Base-by-base conservation (phyloP, 2,888 invertebrate genomes). In the Polietes domitor region DNA sequence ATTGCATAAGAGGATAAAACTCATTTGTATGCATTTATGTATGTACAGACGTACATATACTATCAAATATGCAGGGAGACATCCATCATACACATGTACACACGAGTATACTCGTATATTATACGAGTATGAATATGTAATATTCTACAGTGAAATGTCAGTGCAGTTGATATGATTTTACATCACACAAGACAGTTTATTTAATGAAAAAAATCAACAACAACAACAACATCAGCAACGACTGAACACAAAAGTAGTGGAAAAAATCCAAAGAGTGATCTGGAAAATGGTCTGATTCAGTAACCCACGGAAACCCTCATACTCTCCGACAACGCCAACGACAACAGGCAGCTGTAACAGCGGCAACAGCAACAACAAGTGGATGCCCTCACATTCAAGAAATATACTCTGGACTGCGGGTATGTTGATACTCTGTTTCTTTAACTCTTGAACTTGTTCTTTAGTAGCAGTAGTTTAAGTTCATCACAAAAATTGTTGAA, bases 401-500 rank as follows among this genome's bases (percentile, higher is more conserved):
- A 15, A 58, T 26, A 4, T 50, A 32, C 32, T n/a, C n/a, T n/a
- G 47, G 2, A 26, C 26, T 43, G 43, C 24, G 41, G 58, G 41
- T 68, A 17, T 43, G 19, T 68, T 10, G 24, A 0, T 17, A 43
- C n/a, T 41, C 68, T 10, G 68, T 41, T 43, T 68, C 68, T 68
- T 68, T 17, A 24, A 68, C 68, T 43, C 68, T 68, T 68, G 68
- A 68, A 68, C 68, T 68, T 68, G 41, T 68, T 68, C 43, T 43
- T 43, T 43, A 68, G 61, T 43, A 12, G 43, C 43, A 41, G 43
- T 43, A 21, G 65, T 65, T 65, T 43, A 21, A 68, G 68, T 68
- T 68, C 41, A 68, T 68, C 41, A 41, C 21, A 68, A 21, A 21
- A 37, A 68, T 26, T 61, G 61, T 32, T 61, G n/a, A 28, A 28